Evolutionary conservation across 2,113 vertebrate species (phyloP).

Genomic region (Lipotes vexillifer): DNA sequence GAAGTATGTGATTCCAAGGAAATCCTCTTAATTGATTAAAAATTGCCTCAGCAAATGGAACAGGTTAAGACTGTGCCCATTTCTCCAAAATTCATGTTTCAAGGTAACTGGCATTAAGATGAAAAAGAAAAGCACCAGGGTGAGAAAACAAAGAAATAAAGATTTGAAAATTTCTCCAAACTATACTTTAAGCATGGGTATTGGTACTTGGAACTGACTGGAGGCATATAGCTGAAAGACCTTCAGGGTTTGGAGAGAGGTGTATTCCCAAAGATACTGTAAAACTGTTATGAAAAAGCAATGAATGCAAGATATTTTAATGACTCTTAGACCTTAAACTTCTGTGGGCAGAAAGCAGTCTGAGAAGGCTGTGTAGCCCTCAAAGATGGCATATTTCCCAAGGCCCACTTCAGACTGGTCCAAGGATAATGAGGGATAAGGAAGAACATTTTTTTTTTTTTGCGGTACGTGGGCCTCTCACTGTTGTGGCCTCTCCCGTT

Average conservation of each 20-base stretch:
- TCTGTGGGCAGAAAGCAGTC: background rate
- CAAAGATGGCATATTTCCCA: background rate
- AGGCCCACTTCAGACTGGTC: background rate
- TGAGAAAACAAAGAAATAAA: background rate
- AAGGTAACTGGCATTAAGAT: background rate
- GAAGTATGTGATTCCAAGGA: background rate
- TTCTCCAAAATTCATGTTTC: background rate
- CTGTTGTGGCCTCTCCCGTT: too few relatives aligned
- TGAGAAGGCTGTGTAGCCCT: background rate
- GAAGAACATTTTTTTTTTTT: background rate
- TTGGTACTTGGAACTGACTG: background rate
- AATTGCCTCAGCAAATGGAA: background rate
- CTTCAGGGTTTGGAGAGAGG: background rate
- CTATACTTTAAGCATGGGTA: background rate
- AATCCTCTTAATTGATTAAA: background rate
- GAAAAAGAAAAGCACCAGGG: background rate
- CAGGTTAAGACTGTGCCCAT: background rate
- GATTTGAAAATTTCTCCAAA: background rate
- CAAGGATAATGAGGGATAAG: background rate
- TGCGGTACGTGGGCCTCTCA: too few relatives aligned
- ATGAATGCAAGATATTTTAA: background rate
- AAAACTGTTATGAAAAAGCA: background rate
- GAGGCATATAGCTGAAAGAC: background rate
- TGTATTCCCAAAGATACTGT: background rate
- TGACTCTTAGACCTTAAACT: background rate